Evolutionary conservation across 2,797 vertebrate species (phyloP).

Genomic region (Capromys pilorides): DNA sequence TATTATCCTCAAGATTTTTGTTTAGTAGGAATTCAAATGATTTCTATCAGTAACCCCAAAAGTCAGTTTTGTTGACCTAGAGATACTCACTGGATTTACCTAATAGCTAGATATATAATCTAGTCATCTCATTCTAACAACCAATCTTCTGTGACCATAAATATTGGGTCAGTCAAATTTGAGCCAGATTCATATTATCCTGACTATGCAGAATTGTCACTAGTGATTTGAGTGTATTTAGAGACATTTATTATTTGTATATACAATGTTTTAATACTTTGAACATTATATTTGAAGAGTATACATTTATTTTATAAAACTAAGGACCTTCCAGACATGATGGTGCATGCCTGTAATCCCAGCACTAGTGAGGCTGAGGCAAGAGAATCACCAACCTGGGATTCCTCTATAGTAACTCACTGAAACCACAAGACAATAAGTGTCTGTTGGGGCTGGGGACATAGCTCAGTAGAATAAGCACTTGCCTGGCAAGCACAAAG

Average conservation of each 20-base stretch:
- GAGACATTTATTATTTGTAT: background rate
- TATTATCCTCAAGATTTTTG: background rate
- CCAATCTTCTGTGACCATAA: background rate
- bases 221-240: background rate
- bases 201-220: background rate
- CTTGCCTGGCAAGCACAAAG: no score
- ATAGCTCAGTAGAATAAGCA: no score
- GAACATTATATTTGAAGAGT: slow-evolving; percentile 11
- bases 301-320: background rate
- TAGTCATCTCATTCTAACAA: background rate
- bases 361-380: background rate
- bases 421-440: background rate
- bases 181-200: background rate
- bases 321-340: background rate
- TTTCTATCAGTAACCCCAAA: background rate
- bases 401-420: background rate
- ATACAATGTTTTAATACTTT: background rate
- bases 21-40: background rate
- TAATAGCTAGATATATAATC: background rate
- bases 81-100: background rate
- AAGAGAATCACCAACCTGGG: background rate
- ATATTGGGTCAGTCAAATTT: background rate
- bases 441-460: no score
- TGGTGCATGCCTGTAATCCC: background rate
- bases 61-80: background rate